These are phyloP conservation scores for Xestia rhomboidea DNA, from an alignment of 2,888 invertebrate species.

Conservation along the genomic window DNA sequence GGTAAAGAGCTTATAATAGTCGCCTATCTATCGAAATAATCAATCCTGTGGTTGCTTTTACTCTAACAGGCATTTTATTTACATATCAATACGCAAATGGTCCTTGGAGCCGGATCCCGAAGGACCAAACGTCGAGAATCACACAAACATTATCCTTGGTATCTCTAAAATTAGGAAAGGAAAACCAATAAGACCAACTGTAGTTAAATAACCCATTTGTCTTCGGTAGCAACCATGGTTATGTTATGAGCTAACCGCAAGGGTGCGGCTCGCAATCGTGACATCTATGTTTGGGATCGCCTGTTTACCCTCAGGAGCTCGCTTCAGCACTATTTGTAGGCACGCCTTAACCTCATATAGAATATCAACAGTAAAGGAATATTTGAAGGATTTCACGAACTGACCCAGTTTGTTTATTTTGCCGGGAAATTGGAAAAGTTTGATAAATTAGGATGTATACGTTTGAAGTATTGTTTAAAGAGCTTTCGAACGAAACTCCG, in stretches of 20 bases:
- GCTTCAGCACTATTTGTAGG: conserved; percentile 39
- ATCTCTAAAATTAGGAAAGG: background rate
- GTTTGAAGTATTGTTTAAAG: conserved; percentile 37
- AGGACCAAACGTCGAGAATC: background rate
- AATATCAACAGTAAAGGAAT: conserved; percentile 41
- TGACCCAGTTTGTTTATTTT: conserved; percentile 39
- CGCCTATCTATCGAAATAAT: background rate
- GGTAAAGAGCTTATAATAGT: background rate
- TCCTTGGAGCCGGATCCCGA: background rate
- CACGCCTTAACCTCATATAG: conserved; percentile 25
- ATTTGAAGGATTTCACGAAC: conserved; percentile 33
- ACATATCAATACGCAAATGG: background rate
- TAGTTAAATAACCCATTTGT: conserved; percentile 30
- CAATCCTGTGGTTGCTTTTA: background rate
- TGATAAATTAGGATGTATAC: conserved; percentile 26
- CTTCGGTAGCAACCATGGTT: conserved; percentile 48
- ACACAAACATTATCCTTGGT: background rate
- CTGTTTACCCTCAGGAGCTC: conserved; percentile 58
- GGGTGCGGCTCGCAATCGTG: conserved; percentile 61
- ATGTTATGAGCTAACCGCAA: conserved; percentile 42
- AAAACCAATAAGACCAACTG: background rate
- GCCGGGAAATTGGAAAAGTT: conserved; percentile 46
- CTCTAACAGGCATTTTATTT: background rate
- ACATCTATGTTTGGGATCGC: conserved; percentile 52
- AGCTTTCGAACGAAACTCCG: background rate